Conservation (phyloP, 2,888 invertebrate species). For the Phalera bucephala region DNA sequence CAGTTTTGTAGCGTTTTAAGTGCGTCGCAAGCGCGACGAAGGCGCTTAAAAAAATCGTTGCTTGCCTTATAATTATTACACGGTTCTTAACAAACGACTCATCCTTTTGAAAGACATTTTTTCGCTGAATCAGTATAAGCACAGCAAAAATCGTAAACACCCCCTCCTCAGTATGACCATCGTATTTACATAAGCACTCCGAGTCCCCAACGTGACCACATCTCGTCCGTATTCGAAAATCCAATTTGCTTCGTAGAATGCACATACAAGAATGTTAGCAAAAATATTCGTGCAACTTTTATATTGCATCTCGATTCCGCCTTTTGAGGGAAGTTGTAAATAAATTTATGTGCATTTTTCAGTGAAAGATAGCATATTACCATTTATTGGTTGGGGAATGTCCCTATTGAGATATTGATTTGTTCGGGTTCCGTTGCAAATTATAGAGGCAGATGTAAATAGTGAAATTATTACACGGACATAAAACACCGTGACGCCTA, state of each 20-base stretch:
- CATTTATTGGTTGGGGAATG: slow-evolving; percentile 24
- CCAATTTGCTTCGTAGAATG: slow-evolving; percentile 36
- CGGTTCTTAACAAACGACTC: no score
- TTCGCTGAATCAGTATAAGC: no score
- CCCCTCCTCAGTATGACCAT: slow-evolving; percentile 1
- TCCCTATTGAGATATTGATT: slow-evolving; percentile 6
- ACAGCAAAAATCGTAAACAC: slow-evolving; percentile 6
- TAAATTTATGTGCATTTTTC: slow-evolving; percentile 33
- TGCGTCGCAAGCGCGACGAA: no score
- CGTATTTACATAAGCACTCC: slow-evolving; percentile 22
- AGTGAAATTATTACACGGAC: no score
- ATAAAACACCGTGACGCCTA: no score
- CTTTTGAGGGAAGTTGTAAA: slow-evolving; percentile 18
- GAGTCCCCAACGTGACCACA: slow-evolving; percentile 28
- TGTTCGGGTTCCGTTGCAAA: neutral
- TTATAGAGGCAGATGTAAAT: no score
- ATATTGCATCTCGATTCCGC: slow-evolving; percentile 23
- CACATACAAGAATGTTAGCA: slow-evolving; percentile 25
- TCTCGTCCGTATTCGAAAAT: slow-evolving; percentile 26
- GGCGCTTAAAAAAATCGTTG: no score
- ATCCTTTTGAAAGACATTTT: no score
- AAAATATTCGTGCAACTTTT: slow-evolving; percentile 30
- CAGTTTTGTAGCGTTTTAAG: no score
- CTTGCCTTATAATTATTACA: no score
- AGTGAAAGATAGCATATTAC: slow-evolving; percentile 19